Percentiles rank a stretch among this genome's conserved stretches.
Evolutionary conservation across 2,113 vertebrate genomes (phyloP).

Genomic region (Alethe castanea): DNA sequence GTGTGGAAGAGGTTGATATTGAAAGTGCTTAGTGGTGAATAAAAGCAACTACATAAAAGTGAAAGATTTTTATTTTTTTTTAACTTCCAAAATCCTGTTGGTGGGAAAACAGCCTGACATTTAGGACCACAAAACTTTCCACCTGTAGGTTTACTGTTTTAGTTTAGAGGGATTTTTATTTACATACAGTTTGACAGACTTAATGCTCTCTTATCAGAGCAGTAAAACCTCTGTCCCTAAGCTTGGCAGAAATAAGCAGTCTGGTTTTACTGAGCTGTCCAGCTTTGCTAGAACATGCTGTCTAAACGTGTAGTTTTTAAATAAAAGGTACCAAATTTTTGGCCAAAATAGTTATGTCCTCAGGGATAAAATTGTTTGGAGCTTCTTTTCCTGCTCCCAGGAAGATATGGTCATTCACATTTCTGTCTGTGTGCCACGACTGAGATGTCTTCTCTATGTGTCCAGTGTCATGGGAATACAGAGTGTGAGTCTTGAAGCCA

Average conservation of each 20-base stretch:
- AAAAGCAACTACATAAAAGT: background rate
- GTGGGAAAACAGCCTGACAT: background rate
- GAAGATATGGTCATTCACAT: background rate
- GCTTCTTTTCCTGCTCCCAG: background rate
- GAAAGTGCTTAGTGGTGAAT: background rate
- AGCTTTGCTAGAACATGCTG: background rate
- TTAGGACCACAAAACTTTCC: background rate
- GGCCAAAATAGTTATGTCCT: background rate
- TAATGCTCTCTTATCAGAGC: background rate
- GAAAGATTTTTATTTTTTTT: background rate
- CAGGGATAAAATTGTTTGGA: background rate
- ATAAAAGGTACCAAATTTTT: background rate
- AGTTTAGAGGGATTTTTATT: background rate
- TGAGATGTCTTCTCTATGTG: background rate
- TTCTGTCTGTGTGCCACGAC: background rate
- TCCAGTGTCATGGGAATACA: background rate
- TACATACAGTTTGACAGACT: background rate
- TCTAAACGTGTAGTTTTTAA: background rate
- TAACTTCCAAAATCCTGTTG: rapidly evolving
- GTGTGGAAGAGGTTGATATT: background rate
- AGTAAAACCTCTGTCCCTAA: background rate
- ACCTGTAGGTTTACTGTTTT: background rate
- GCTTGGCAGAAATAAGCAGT: background rate
- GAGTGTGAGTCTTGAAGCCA: background rate
- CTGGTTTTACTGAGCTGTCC: background rate